Evolutionary conservation across 2,797 vertebrate species (phyloP).

Genomic region (Merluccius polli): DNA sequence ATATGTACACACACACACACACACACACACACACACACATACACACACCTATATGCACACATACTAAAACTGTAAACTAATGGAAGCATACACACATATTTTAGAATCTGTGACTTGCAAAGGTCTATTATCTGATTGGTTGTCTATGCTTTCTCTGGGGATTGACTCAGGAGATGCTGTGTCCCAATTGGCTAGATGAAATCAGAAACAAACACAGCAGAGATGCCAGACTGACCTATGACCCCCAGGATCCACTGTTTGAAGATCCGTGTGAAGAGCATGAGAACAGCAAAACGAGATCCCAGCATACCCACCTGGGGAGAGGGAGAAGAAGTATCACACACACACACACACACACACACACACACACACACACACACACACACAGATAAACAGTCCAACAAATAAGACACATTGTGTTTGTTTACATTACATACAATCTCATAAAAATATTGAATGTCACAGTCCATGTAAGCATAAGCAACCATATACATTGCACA

Average conservation of each 20-base stretch:
- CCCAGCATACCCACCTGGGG: constrained; percentile 77
- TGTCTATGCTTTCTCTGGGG: not conserved
- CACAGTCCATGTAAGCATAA: not conserved
- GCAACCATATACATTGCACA: not conserved
- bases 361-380: constrained; percentile 10
- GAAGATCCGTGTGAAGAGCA: constrained; percentile 79
- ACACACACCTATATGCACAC: too few relatives aligned
- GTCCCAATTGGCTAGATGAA: not conserved
- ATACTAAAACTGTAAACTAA: not conserved
- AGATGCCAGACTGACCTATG: constrained; percentile 66
- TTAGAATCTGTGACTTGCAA: too few relatives aligned
- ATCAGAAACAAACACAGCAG: not conserved
- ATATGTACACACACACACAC: not conserved
- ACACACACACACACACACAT: not conserved
- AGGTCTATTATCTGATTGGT: not conserved
- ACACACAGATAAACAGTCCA: not conserved
- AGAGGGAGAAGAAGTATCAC: constrained; percentile 12
- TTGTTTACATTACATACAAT: not conserved
- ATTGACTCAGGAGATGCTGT: not conserved
- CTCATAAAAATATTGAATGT: too few relatives aligned
- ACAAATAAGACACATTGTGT: not conserved
- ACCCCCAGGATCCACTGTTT: constrained; percentile 79
- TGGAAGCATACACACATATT: not conserved
- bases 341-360: constrained; percentile 5
- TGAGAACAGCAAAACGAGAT: constrained; percentile 75